Percentiles rank a stretch among this genome's conserved stretches.
phyloP scores from a whole-genome alignment of 2,888 invertebrate genomes.

The Dilophus febrilis region DNA sequence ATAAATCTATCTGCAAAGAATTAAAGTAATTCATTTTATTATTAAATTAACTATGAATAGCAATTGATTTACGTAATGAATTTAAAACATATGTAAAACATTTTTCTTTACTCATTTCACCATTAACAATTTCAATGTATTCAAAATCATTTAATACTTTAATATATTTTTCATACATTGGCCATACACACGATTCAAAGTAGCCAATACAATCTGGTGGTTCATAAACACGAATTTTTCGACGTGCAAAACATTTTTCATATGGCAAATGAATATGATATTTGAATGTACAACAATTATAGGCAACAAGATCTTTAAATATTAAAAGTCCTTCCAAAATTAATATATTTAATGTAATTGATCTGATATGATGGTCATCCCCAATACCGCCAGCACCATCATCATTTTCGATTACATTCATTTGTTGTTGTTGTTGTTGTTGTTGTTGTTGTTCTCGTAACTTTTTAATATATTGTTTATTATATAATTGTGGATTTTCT shows the following conservation, averaged over 20 bases:
- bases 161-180: constrained; percentile 50
- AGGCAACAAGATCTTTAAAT: constrained; percentile 48
- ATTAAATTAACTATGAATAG: no score
- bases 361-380: constrained; percentile 15
- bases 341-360: constrained; percentile 34
- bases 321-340: constrained; percentile 64
- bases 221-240: constrained; percentile 48
- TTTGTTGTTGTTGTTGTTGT: no score
- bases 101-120: constrained; percentile 24
- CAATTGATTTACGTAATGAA: no score
- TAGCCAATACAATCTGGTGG: constrained; percentile 80
- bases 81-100: constrained; percentile 14
- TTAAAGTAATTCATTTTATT: no score
- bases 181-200: constrained; percentile 83
- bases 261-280: constrained; percentile 56
- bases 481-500: constrained; percentile 8
- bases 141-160: constrained; percentile 27
- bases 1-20: no score
- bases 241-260: constrained; percentile 46
- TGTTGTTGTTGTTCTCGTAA: constrained; percentile 10
- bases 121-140: constrained; percentile 26
- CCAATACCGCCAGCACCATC: constrained; percentile 10
- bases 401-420: constrained; percentile 8
- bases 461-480: not conserved
- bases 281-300: constrained; percentile 49